These are phyloP conservation scores for Saxidomus purpurata DNA, from an alignment of 1,140 invertebrate genomes.

Conservation along the genomic window DNA sequence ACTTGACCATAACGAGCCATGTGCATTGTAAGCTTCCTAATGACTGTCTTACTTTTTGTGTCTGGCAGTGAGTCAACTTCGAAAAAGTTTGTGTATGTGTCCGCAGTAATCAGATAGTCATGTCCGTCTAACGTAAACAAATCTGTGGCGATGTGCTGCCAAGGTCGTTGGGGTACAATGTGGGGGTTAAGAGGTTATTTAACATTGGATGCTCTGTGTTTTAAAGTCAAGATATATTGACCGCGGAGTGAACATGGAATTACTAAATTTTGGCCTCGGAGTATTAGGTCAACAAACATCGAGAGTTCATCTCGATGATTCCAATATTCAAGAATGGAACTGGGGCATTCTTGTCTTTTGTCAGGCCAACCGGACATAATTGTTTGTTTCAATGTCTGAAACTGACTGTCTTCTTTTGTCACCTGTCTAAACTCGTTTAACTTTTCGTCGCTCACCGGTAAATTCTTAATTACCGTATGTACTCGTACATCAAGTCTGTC, in stretches of 20 bases:
- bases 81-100: constrained; percentile 50
- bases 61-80: constrained; percentile 21
- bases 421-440: neutral
- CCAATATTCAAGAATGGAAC: neutral
- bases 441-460: constrained; percentile 11
- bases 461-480: neutral
- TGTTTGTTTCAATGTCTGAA: constrained; percentile 12
- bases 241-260: neutral
- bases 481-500: neutral
- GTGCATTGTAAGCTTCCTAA: neutral
- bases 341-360: neutral
- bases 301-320: constrained; percentile 19
- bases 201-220: constrained; percentile 27
- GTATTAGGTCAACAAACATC: neutral
- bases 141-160: constrained; percentile 48
- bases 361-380: neutral
- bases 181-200: constrained; percentile 57
- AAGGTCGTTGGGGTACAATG: constrained; percentile 25
- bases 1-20: neutral
- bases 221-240: constrained; percentile 17
- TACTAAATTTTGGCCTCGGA: neutral
- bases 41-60: no score
- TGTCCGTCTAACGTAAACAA: constrained; percentile 56
- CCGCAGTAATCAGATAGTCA: constrained; percentile 65
- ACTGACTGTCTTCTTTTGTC: neutral